These are phyloP conservation scores for Silurus meridionalis DNA, from an alignment of 2,113 vertebrate genomes.

Conservation along the genomic window DNA sequence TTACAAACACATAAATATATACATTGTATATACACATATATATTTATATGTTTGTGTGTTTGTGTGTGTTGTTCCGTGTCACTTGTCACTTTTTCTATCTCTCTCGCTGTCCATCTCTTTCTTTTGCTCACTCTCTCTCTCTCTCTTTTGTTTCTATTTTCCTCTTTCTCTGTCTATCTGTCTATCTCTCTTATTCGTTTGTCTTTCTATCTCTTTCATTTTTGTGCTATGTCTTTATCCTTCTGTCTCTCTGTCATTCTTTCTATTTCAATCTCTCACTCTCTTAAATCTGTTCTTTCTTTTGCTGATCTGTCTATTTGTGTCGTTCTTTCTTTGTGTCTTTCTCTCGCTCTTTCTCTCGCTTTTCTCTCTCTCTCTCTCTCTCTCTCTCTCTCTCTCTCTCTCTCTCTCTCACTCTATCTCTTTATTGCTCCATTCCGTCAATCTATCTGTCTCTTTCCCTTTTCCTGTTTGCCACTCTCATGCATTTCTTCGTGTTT, in stretches of 20 bases:
- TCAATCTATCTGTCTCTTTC: background rate
- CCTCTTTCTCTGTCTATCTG: background rate
- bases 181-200: constrained; percentile 47
- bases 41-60: background rate
- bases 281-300: background rate
- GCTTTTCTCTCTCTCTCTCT: too few species aligned
- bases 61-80: background rate
- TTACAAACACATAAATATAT: too few species aligned
- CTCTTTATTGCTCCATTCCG: background rate
- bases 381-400: background rate
- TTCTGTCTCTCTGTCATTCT: background rate
- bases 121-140: background rate
- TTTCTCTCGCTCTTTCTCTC: too few species aligned
- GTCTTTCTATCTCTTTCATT: background rate
- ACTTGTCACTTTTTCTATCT: background rate
- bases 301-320: too few species aligned
- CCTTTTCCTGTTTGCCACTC: background rate
- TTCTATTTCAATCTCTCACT: background rate
- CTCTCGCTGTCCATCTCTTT: background rate
- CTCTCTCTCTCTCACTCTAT: background rate
- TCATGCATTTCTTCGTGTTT: too few species aligned
- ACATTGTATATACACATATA: too few species aligned
- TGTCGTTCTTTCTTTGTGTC: too few species aligned
- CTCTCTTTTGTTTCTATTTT: background rate
- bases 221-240: background rate